These are phyloP conservation scores for Plectus sambesii DNA, from an alignment of 1,140 invertebrate genomes.

Conservation along the genomic window DNA sequence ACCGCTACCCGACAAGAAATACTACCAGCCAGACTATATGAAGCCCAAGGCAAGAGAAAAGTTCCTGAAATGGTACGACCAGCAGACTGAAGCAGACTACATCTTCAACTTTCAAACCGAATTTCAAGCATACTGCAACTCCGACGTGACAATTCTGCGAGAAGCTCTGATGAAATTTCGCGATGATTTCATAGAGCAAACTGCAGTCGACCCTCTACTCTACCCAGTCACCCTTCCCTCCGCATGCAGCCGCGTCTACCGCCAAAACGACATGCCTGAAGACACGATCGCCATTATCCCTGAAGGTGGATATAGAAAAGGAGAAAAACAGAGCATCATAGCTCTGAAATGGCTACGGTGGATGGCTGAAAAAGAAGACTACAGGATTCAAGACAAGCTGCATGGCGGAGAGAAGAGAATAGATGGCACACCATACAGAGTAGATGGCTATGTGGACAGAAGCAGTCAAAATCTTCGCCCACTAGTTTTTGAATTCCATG, in stretches of 20 bases:
- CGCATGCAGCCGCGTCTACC: constrained; percentile 10
- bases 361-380: not conserved
- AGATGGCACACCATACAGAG: constrained; percentile 1
- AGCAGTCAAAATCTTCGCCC: too few relatives aligned
- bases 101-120: constrained; percentile 6
- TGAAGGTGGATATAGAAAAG: constrained; percentile 5
- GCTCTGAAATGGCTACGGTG: constrained; percentile 13
- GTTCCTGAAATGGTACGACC: constrained; percentile 6
- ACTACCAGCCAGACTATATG: not conserved
- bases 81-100: constrained; percentile 11
- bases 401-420: constrained; percentile 2
- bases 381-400: constrained; percentile 7
- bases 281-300: constrained; percentile 14
- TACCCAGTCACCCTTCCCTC: constrained; percentile 11
- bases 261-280: not conserved
- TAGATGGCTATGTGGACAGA: constrained; percentile 5
- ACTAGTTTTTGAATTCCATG: constrained; percentile 27
- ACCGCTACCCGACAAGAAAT: not conserved
- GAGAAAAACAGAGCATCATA: constrained; percentile 1
- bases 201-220: constrained; percentile 9
- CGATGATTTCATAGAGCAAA: not conserved
- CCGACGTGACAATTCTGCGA: constrained; percentile 14
- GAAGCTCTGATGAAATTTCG: constrained; percentile 12
- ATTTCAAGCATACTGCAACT: constrained; percentile 8
- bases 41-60: constrained; percentile 2